phyloP scores from a whole-genome alignment of 2,888 invertebrate genomes.

The Globia sparganii region DNA sequence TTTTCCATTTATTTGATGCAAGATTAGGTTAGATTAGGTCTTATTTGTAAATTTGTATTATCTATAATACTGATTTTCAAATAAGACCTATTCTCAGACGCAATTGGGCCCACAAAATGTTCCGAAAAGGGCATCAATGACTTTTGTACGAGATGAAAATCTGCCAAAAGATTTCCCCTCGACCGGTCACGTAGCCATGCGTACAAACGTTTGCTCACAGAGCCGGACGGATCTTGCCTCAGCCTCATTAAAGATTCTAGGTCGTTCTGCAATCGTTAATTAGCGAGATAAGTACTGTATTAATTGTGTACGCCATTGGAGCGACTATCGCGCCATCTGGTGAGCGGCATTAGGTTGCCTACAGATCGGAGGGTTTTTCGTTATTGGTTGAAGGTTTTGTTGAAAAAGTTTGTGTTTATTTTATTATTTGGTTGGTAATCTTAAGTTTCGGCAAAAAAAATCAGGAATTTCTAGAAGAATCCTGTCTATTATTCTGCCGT shows the following conservation, averaged over 20 bases:
- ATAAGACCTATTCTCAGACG: background rate
- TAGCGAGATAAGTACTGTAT: constrained; percentile 88
- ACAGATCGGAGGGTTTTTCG: constrained; percentile 28
- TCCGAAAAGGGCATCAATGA: background rate
- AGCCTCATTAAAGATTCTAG: constrained; percentile 90
- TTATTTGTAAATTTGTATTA: no score
- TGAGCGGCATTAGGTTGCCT: constrained; percentile 59
- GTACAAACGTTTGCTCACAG: constrained; percentile 61
- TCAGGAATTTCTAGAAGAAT: background rate
- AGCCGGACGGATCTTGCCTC: constrained; percentile 86
- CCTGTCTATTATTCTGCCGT: no score
- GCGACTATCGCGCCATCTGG: constrained; percentile 83
- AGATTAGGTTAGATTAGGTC: no score
- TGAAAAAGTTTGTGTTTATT: background rate
- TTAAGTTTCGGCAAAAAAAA: background rate
- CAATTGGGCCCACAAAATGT: background rate
- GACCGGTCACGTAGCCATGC: constrained; percentile 53
- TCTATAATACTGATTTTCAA: no score
- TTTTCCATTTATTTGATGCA: background rate
- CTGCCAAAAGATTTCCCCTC: constrained; percentile 43
- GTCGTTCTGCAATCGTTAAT: constrained; percentile 89
- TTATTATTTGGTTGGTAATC: background rate
- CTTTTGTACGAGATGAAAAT: constrained; percentile 33
- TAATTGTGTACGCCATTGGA: constrained; percentile 89
- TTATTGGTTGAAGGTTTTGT: constrained; percentile 23